phyloP scores from a whole-genome alignment of 2,888 invertebrate species.

The Drosophila putrida region DNA sequence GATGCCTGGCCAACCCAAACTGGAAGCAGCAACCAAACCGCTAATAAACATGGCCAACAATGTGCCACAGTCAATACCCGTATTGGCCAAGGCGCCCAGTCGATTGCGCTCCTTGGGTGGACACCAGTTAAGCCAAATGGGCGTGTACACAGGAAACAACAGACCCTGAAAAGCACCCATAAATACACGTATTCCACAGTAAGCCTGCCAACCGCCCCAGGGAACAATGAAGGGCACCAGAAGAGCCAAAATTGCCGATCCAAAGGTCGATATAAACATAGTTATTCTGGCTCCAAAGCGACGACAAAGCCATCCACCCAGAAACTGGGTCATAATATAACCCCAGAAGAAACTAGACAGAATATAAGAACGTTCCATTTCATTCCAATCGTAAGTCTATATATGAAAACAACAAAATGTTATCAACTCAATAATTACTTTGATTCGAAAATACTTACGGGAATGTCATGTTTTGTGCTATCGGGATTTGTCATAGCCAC shows the following conservation, averaged over 20 bases:
- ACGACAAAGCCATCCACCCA: conserved; percentile 90
- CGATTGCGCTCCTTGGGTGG: conserved; percentile 88
- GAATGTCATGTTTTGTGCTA: conserved; percentile 85
- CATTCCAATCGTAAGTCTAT: conserved; percentile 85
- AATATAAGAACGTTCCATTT: conserved; percentile 87
- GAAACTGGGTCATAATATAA: conserved; percentile 88
- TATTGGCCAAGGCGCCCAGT: conserved; percentile 87
- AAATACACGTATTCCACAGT: conserved; percentile 87
- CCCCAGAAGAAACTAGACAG: conserved; percentile 93
- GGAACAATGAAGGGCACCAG: conserved; percentile 89
- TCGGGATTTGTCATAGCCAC: conserved; percentile 90
- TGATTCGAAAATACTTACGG: conserved; percentile 82
- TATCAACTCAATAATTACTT: background rate
- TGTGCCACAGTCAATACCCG: conserved; percentile 89
- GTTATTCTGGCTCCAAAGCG: conserved; percentile 89
- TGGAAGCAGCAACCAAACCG: conserved; percentile 87
- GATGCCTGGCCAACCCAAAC: conserved; percentile 89
- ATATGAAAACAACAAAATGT: background rate
- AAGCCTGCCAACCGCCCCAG: conserved; percentile 88
- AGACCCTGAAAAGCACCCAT: conserved; percentile 90
- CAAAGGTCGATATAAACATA: conserved; percentile 87
- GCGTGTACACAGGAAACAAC: conserved; percentile 89
- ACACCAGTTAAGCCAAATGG: conserved; percentile 89
- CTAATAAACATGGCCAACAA: conserved; percentile 88
- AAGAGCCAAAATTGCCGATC: conserved; percentile 88